Percentiles rank a stretch among this genome's conserved stretches.
These are phyloP conservation scores for Candoia aspera DNA, from an alignment of 2,113 vertebrate genomes.

Conservation along the genomic window DNA sequence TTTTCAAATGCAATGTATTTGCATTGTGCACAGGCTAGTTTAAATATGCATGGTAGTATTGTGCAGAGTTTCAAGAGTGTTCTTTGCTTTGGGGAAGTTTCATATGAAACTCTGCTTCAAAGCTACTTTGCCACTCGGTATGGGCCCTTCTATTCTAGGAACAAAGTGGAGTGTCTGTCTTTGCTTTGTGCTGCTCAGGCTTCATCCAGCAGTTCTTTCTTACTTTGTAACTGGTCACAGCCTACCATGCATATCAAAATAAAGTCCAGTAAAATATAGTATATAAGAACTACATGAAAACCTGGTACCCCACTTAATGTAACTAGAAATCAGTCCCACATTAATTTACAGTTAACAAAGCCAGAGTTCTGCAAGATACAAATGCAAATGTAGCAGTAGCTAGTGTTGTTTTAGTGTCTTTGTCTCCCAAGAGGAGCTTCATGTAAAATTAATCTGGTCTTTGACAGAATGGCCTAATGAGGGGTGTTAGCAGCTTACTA, in stretches of 20 bases:
- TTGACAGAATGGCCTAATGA: not conserved
- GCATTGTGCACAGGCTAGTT: not conserved
- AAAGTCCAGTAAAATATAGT: not conserved
- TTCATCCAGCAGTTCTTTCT: not conserved
- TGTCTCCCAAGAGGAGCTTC: not conserved
- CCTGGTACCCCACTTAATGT: not conserved
- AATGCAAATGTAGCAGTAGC: not conserved
- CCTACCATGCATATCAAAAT: not conserved
- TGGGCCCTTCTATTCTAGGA: not conserved
- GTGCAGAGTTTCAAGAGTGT: not conserved
- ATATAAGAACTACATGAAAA: not conserved
- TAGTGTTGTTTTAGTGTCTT: not conserved
- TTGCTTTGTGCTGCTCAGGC: not conserved
- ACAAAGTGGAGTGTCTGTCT: not conserved
- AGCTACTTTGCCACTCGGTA: not conserved
- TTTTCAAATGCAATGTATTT: not conserved
- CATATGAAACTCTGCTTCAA: not conserved
- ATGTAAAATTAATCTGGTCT: slow-evolving; percentile 2
- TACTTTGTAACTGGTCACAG: not conserved
- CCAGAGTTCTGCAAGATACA: not conserved
- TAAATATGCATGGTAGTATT: not conserved
- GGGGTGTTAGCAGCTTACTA: not conserved
- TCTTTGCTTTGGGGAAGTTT: not conserved
- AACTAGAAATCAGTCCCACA: not conserved
- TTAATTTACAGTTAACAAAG: not conserved